Conservation (phyloP, 2,888 invertebrate genomes). For the Poecilus cupreus region DNA sequence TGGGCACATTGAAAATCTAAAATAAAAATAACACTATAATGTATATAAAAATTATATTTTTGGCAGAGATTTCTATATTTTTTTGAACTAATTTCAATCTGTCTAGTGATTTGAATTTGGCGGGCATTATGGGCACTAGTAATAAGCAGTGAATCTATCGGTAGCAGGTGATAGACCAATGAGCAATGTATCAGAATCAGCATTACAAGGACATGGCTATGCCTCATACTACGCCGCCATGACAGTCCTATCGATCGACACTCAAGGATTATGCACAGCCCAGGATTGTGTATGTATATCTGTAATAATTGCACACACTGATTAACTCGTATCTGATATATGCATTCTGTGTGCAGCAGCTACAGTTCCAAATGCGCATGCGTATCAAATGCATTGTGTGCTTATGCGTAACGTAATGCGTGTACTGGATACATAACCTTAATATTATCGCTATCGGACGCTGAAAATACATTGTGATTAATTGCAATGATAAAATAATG, state of each 20-base stretch:
- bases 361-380: neutral
- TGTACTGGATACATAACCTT: neutral
- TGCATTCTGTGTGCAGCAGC: neutral
- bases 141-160: neutral
- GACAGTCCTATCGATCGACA: conserved; percentile 27
- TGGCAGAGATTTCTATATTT: too few species aligned
- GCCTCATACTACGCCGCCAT: neutral
- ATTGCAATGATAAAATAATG: neutral
- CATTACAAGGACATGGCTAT: neutral
- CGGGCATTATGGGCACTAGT: too few species aligned
- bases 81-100: too few species aligned
- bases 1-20: too few species aligned
- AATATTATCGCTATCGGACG: neutral
- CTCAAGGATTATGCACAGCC: conserved; percentile 32
- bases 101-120: too few species aligned
- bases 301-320: conserved; percentile 48
- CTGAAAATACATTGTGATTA: neutral
- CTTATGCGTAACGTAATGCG: conserved; percentile 23
- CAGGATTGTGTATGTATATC: conserved; percentile 17
- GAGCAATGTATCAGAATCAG: conserved; percentile 22
- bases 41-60: too few species aligned
- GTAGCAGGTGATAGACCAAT: neutral
- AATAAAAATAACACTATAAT: too few species aligned
- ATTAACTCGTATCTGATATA: conserved; percentile 42
- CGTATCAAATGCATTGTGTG: neutral